These are phyloP conservation scores for Amiota mariae DNA, from an alignment of 2,888 invertebrate genomes.

Conservation along the genomic window DNA sequence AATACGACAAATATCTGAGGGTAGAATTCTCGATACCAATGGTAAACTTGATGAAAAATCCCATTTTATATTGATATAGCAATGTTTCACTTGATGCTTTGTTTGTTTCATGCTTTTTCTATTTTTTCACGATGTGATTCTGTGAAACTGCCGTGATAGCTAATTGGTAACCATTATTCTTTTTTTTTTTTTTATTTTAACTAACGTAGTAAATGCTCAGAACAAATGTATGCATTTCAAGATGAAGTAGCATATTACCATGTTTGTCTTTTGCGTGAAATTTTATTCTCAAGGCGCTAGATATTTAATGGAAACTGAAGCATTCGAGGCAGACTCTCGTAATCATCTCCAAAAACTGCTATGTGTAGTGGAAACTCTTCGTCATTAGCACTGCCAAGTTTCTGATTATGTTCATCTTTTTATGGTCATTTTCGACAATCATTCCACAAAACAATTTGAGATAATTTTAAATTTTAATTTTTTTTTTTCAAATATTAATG, in stretches of 20 bases:
- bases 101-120: constrained; percentile 88
- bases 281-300: constrained; percentile 76
- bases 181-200: constrained; percentile 94
- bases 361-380: constrained; percentile 84
- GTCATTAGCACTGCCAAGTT: not conserved
- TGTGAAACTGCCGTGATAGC: constrained; percentile 89
- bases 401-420: too few species aligned
- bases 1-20: constrained; percentile 98
- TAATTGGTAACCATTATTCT: constrained; percentile 98
- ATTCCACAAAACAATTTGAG: too few species aligned
- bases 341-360: constrained; percentile 91
- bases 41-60: constrained; percentile 99
- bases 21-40: constrained; percentile 94
- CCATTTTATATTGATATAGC: constrained; percentile 99
- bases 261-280: constrained; percentile 77
- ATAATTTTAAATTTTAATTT: too few species aligned
- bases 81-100: constrained; percentile 95
- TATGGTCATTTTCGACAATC: too few species aligned
- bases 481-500: too few species aligned
- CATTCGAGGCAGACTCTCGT: constrained; percentile 84
- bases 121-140: constrained; percentile 91
- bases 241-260: constrained; percentile 94
- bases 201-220: constrained; percentile 93
- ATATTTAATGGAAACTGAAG: constrained; percentile 74
- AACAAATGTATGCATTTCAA: constrained; percentile 92